Base-by-base conservation (phyloP, 2,888 invertebrate genomes). In the Amphipoea lucens region DNA sequence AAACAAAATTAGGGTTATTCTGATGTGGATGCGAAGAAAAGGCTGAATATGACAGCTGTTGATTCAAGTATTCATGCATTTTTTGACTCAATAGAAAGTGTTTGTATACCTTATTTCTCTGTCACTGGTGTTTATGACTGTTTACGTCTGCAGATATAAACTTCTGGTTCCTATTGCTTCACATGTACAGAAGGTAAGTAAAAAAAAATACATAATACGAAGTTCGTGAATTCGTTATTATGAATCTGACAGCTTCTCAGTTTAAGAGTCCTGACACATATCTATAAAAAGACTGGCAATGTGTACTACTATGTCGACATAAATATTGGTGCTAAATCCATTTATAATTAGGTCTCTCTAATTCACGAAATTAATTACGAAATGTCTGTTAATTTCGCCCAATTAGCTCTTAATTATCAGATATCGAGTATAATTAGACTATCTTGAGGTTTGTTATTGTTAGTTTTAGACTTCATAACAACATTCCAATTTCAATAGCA, bases 1-100 rank as follows among this genome's bases (percentile, higher is more conserved):
- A 78, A 78, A 86, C 62, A 62, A 70, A 83, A 86, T 88, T 83
- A 89, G 63, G 70, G 69, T 74, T 71, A 70, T 76, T 36, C 17
- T 45, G 17, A 40, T 45, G 60, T 66, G 29, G 48, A 42, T 5
- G 11, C 12, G 14, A 57, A 74, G 48, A 80, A 68, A 40, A 17
- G 6, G 48, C 54, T 23, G n/a, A 12, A 45, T 14, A n/a, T 63
- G 62, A 48, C 78, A 67, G 40, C 48, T 67, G 62, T 57, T 54
- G n/a, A 66, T 76, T 71, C 51, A 70, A 69, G 29, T 76, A 66
- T 70, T 76, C 51, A 70, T 54, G 11, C 20, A 82, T 63, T 42
- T 63, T 80, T 66, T 54, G 20, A n/a, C 5, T 36, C 11, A 45
- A 42, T 60, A 4, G 54, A 36, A 54, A 65, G n/a, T 14, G 2